A percentile compares a stretch with the other conserved stretches of the same genome.
These are phyloP conservation scores for Drosophila lowei DNA, from an alignment of 1,140 invertebrate genomes.

Conservation along the genomic window DNA sequence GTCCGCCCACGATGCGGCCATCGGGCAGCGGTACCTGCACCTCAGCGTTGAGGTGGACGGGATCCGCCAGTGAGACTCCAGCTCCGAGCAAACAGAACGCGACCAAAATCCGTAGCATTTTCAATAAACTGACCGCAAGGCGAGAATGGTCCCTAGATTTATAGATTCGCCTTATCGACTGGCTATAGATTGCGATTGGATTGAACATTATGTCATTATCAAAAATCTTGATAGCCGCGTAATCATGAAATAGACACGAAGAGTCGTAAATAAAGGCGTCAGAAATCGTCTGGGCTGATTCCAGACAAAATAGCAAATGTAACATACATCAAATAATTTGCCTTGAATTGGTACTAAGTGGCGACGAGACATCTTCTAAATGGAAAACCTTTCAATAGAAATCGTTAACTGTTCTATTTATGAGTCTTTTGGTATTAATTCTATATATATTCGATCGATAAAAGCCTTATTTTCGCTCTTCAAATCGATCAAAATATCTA, in stretches of 20 bases:
- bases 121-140: slow-evolving; percentile 36
- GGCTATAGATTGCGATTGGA: slow-evolving; percentile 24
- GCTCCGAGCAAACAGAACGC: slow-evolving; percentile 34
- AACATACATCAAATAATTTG: too few relatives aligned
- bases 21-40: slow-evolving; percentile 51
- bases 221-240: slow-evolving; percentile 14
- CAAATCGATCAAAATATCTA: too few relatives aligned
- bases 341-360: too few relatives aligned
- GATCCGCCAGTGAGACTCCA: slow-evolving; percentile 38
- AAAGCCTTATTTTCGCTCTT: too few relatives aligned
- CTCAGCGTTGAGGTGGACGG: slow-evolving; percentile 23
- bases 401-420: too few relatives aligned
- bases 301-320: too few relatives aligned
- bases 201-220: slow-evolving; percentile 36
- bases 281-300: too few relatives aligned
- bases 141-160: slow-evolving; percentile 13
- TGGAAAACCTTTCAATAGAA: too few relatives aligned
- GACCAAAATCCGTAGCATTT: slow-evolving; percentile 62
- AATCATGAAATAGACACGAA: slow-evolving; percentile 26
- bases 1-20: slow-evolving; percentile 75
- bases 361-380: too few relatives aligned
- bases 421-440: too few relatives aligned
- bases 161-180: slow-evolving; percentile 38
- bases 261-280: slow-evolving; percentile 29
- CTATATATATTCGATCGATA: too few relatives aligned